These are phyloP conservation scores for Serranus cabrilla DNA, from an alignment of 2,797 vertebrate genomes.

Conservation along the genomic window DNA sequence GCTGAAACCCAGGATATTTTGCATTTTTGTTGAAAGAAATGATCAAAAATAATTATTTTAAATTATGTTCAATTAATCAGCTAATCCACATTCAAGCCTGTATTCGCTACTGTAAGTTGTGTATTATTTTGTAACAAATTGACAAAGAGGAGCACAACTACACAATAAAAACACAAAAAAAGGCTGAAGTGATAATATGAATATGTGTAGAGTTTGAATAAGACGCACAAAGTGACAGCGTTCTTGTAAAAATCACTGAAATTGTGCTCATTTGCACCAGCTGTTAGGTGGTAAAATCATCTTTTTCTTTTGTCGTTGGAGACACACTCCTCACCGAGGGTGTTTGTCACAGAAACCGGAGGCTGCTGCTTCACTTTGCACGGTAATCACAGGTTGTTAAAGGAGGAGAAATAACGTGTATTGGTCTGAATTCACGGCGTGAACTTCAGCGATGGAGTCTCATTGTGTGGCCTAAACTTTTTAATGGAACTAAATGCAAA, in stretches of 20 bases:
- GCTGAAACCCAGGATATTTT: neutral
- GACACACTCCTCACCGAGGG: constrained; percentile 41
- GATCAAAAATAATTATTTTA: neutral
- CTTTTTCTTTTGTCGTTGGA: constrained; percentile 39
- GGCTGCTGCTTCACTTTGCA: constrained; percentile 20
- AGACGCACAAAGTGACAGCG: constrained; percentile 27
- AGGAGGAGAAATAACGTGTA: constrained; percentile 29
- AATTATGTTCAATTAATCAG: no score
- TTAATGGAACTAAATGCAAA: constrained; percentile 67
- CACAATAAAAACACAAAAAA: neutral
- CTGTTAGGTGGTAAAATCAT: constrained; percentile 67
- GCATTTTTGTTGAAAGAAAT: neutral
- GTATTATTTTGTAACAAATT: neutral
- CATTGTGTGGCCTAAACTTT: constrained; percentile 60
- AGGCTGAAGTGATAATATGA: neutral
- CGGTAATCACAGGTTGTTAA: constrained; percentile 38
- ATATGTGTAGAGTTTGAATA: neutral
- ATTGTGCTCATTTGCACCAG: constrained; percentile 62
- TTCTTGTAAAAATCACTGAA: constrained; percentile 34
- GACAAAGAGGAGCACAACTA: neutral
- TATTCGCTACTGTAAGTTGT: neutral
- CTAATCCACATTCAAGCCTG: neutral
- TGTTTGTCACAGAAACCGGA: constrained; percentile 58
- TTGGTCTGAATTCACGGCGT: constrained; percentile 5
- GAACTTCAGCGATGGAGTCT: constrained; percentile 32